These are phyloP conservation scores for Actias luna DNA, from an alignment of 2,888 invertebrate genomes.

Conservation along the genomic window DNA sequence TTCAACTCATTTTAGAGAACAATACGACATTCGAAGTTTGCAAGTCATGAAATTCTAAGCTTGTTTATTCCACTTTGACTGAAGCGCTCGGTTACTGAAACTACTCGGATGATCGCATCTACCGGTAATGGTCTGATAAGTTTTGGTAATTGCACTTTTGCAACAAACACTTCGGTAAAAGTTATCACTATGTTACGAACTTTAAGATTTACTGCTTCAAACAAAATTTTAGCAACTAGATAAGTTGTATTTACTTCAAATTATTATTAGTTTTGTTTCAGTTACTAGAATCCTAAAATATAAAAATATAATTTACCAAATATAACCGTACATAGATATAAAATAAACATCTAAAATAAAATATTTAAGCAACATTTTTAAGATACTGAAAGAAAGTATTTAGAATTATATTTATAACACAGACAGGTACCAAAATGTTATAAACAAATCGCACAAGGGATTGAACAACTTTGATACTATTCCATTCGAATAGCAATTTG, in stretches of 20 bases:
- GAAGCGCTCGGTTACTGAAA: constrained; percentile 1
- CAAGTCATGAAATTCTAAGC: constrained; percentile 13
- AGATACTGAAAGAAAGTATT: no score
- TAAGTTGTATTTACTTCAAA: no score
- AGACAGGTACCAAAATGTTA: neutral
- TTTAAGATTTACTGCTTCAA: neutral
- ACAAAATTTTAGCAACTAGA: neutral
- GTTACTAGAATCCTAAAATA: no score
- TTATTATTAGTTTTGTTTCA: no score
- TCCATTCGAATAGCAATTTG: neutral
- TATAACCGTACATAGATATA: no score
- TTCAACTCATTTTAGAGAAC: constrained; percentile 42
- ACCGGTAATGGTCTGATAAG: neutral
- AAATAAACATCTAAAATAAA: no score
- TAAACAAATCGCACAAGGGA: neutral
- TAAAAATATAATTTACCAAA: no score
- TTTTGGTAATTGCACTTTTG: neutral
- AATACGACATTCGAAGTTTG: constrained; percentile 32
- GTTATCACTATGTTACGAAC: neutral
- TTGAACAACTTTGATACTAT: neutral
- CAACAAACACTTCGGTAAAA: neutral
- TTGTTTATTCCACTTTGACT: constrained; percentile 9
- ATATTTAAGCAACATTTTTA: no score
- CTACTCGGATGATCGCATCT: neutral
- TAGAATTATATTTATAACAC: no score